phyloP scores from a whole-genome alignment of 2,113 vertebrate genomes.

The Crocuta crocuta region DNA sequence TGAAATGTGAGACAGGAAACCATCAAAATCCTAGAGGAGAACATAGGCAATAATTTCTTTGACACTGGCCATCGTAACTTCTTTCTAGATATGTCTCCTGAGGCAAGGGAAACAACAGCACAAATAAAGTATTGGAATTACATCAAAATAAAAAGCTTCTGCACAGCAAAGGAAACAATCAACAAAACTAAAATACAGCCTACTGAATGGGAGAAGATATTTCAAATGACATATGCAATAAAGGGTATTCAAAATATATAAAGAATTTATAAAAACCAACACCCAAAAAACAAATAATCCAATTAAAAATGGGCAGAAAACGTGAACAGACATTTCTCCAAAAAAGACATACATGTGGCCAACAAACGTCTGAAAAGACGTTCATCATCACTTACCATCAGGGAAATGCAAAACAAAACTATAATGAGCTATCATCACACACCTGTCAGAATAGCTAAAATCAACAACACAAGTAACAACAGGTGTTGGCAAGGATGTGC shows the following conservation, averaged over 20 bases:
- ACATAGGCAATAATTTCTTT: not conserved
- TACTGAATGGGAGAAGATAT: not conserved
- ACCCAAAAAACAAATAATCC: not conserved
- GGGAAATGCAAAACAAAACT: not conserved
- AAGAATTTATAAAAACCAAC: not conserved
- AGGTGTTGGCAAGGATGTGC: not conserved
- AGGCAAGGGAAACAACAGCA: not conserved
- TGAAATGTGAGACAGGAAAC: not conserved
- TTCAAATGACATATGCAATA: not conserved
- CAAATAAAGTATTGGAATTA: not conserved
- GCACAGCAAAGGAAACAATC: not conserved
- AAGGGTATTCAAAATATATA: not conserved
- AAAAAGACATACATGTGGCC: not conserved
- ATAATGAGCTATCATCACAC: not conserved
- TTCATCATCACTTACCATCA: not conserved
- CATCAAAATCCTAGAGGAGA: not conserved
- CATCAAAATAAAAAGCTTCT: not conserved
- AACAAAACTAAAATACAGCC: not conserved
- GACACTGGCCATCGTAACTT: not conserved
- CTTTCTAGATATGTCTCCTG: not conserved
- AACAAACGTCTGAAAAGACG: not conserved
- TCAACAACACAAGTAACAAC: not conserved
- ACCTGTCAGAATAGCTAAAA: not conserved
- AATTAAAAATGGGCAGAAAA: not conserved
- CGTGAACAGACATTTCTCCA: not conserved